Evolutionary conservation across 2,888 invertebrate genomes (phyloP).

Genomic region (Cerceris ruficornis): DNA sequence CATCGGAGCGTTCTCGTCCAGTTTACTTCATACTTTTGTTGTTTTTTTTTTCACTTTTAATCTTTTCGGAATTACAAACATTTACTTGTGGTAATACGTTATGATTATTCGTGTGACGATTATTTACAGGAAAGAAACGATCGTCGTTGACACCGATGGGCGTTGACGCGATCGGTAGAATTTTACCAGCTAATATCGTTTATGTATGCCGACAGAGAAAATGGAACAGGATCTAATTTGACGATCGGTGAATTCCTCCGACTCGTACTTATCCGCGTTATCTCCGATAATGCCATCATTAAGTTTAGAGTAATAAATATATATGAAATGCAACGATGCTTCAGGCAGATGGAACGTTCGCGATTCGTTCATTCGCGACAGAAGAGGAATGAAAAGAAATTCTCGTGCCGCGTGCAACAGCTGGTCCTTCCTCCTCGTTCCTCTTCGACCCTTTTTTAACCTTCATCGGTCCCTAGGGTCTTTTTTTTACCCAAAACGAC

Average conservation of each 20-base stretch:
- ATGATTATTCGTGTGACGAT: constrained; percentile 74
- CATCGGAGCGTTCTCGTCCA: constrained; percentile 62
- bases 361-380: neutral
- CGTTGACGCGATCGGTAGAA: constrained; percentile 19
- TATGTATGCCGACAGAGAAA: constrained; percentile 37
- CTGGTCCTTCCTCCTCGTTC: too few species aligned
- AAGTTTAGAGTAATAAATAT: constrained; percentile 9
- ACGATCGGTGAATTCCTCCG: constrained; percentile 19
- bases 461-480: too few species aligned
- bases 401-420: too few species aligned
- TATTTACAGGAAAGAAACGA: constrained; percentile 73
- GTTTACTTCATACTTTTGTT: constrained; percentile 33
- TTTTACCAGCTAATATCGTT: constrained; percentile 45
- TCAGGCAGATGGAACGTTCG: constrained; percentile 16
- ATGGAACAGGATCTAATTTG: constrained; percentile 37
- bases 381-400: neutral
- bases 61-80: constrained; percentile 73
- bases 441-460: too few species aligned
- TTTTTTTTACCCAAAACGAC: too few species aligned
- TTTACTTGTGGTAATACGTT: constrained; percentile 68
- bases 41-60: constrained; percentile 33
- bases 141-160: constrained; percentile 45
- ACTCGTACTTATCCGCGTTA: constrained; percentile 4
- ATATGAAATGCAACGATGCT: constrained; percentile 41
- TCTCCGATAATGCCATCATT: constrained; percentile 25